Percentiles rank a stretch among this genome's conserved stretches.
These are phyloP conservation scores for Mesocricetus auratus DNA, from an alignment of 2,113 vertebrate species.

Conservation along the genomic window DNA sequence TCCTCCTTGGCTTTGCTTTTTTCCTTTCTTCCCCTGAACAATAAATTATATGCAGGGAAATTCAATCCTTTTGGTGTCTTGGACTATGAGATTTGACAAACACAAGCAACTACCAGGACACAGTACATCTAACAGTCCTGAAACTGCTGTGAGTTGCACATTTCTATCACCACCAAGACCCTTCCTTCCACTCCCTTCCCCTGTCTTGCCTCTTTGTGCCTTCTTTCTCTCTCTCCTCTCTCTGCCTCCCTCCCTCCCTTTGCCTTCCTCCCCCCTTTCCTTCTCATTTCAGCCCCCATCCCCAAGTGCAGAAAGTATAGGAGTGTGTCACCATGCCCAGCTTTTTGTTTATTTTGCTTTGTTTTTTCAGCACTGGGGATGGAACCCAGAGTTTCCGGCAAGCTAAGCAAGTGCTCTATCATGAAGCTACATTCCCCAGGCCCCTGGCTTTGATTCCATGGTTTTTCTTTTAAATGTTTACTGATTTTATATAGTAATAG, in stretches of 20 bases:
- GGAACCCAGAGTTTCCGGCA: background rate
- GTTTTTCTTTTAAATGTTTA: background rate
- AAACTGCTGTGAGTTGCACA: background rate
- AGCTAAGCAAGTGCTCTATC: background rate
- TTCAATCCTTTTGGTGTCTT: conserved; percentile 27
- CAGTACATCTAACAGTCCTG: background rate
- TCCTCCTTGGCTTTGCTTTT: background rate
- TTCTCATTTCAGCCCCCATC: background rate
- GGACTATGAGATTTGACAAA: conserved; percentile 42
- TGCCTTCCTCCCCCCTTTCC: no score
- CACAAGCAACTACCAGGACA: background rate
- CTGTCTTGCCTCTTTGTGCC: background rate
- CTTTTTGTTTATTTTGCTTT: background rate
- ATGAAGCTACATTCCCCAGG: background rate
- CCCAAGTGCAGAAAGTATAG: background rate
- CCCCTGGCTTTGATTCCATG: background rate
- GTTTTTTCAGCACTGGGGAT: background rate
- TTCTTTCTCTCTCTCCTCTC: background rate
- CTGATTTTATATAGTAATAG: background rate
- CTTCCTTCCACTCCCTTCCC: background rate
- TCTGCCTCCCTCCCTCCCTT: background rate
- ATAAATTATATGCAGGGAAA: conserved; percentile 40
- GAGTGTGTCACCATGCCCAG: background rate
- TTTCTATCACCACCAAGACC: background rate
- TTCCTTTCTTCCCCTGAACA: background rate